Base-by-base conservation (phyloP, 1,140 invertebrate species). In the Psilanteris sp. region DNA sequence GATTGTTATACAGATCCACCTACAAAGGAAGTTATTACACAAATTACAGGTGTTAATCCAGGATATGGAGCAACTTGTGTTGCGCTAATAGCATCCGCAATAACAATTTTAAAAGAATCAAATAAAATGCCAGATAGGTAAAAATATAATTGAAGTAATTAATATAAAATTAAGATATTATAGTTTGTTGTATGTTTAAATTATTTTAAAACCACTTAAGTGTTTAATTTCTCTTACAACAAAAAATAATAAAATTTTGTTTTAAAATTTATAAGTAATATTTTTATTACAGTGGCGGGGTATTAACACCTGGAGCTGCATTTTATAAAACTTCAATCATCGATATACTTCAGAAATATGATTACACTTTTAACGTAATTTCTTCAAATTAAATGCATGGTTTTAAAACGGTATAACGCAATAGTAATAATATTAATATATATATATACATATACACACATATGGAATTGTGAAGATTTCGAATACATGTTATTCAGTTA, bases 51-150 rank as follows among this genome's bases (percentile, higher is more conserved):
- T 9, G 79, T 79, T 43, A 94, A 96, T 89, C 93, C 95, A 10
- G 96, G 93, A 31, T 98, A 98, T 89, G 92, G 94, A 3, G 91
- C 92, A 0, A 97, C 96, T 1, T 92, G 92, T 22, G 91, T 91
- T n/a, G 90, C 90, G 37, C 79, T 96, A 59, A 80, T 97, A 1
- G 89, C 93, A 48, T 90, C 92, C 39, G 96, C 92, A 0, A 72
- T 96, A 34, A 94, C 91, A 7, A 89, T 98, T 57, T 87, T 98
- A 0, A 91, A 91, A 26, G 95, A 98, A 83, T 86, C 83, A 41
- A 89, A 93, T 37, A 94, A 94, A 79, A 91, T 97, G 88, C 95
- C 95, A 0, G 81, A 87, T 24, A 88, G 85, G 93, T 95, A 87
- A 87, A 88, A 85, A 64, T 44, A 22, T 39, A 20, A 20, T 20